Evolutionary conservation across 1,140 invertebrate species (phyloP), one percentile per base, ranked within the genome.

Genomic region (Bombus superbus): DNA sequence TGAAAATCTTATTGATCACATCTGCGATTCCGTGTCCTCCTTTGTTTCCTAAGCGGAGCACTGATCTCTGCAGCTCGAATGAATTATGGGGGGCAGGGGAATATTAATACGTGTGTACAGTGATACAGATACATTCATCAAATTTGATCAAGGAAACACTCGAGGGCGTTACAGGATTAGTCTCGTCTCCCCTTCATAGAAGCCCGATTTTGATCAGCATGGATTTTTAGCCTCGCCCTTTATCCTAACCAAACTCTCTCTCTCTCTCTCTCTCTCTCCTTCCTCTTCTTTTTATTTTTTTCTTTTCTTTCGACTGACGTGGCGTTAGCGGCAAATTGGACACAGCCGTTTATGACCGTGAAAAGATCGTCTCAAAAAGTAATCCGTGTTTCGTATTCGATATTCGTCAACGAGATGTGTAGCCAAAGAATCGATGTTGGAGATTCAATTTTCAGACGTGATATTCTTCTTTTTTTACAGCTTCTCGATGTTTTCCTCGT

Each of bases 121-220:
- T 83, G 76, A 88, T 86, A 87, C 86, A 72, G 82, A 87, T 87
- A 87, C 76, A 87, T 87, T 75, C 78, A 87, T 86, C 85, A 86
- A 86, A 86, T 86, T 86, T 86, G 85, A 86, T 86, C 85, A 86
- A 86, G 81, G 78, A 85, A 85, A 85, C 79, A 85, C 84, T 85
- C 84, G 84, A 85, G 84, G 84, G 84, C 81, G 84, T 85, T 85
- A 75, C 84, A 57, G 84, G 84, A 85, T 85, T 85, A 85, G 42
- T 81, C 73, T 40, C 28, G 28, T 72, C 62, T 81, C 79, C 84
- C 84, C 84, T 85, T 81, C 69, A 68, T 81, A 72, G 78, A 85
- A 85, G 69, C 79, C 62, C 84, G 84, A 85, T 85, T 78, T 85
- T 81, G 84, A 85, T 85, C 84, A 80, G 78, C 69, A 32, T 15